phyloP scores from a whole-genome alignment of 2,113 vertebrate genomes.

The Nothoprocta pentlandii region DNA sequence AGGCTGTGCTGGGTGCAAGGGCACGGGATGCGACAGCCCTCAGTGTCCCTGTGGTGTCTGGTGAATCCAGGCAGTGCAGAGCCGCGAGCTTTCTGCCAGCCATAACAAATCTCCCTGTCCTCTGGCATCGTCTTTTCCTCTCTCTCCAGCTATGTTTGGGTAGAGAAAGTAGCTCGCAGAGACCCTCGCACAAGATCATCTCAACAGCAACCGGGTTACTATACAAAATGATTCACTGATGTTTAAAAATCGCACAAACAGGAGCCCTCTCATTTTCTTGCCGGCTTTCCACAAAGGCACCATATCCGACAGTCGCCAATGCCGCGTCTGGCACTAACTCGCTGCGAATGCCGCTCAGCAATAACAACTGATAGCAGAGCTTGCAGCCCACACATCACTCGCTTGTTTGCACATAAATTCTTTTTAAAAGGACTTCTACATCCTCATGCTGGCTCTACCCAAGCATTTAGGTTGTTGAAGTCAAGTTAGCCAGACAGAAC shows the following conservation, averaged over 20 bases:
- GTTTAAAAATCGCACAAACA: slow-evolving; percentile 66
- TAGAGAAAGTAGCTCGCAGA: not conserved
- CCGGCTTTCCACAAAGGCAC: slow-evolving; percentile 59
- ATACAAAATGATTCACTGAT: slow-evolving; percentile 52
- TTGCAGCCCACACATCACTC: slow-evolving; percentile 54
- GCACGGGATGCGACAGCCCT: not conserved
- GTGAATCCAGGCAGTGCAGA: not conserved
- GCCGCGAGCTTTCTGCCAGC: not conserved
- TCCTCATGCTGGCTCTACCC: slow-evolving; percentile 32
- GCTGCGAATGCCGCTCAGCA: slow-evolving; percentile 55
- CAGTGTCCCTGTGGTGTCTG: not conserved
- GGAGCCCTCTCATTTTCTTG: slow-evolving; percentile 51
- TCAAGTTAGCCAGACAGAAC: slow-evolving; percentile 64
- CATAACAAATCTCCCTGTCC: not conserved
- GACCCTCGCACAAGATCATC: slow-evolving; percentile 30
- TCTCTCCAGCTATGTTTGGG: slow-evolving; percentile 22
- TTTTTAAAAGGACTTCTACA: slow-evolving; percentile 58
- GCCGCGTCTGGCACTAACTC: slow-evolving; percentile 54
- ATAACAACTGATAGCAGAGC: slow-evolving; percentile 70
- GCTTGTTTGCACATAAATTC: slow-evolving; percentile 71
- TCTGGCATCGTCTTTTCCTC: not conserved
- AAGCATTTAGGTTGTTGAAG: slow-evolving; percentile 22
- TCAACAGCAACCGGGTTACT: not conserved
- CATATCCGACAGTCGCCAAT: slow-evolving; percentile 51
- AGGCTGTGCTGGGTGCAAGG: accelerated